Conservation (phyloP, 2,113 vertebrate genomes). For the Chinchilla lanigera region DNA sequence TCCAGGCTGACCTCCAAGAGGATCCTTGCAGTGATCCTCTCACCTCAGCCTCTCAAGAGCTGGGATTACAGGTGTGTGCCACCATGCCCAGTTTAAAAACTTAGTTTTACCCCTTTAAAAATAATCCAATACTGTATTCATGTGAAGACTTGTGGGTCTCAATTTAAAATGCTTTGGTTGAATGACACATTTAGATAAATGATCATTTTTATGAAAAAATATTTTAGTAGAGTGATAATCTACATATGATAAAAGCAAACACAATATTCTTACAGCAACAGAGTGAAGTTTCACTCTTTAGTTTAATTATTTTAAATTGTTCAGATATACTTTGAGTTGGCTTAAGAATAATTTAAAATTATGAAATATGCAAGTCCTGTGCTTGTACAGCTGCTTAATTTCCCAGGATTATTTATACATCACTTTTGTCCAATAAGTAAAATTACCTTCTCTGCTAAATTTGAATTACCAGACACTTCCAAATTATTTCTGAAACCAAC, state of each 20-base stretch:
- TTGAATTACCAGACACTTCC: constrained; percentile 73
- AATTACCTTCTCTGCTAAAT: constrained; percentile 78
- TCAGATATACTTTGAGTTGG: constrained; percentile 64
- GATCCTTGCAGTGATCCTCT: no score
- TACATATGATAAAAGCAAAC: constrained; percentile 19
- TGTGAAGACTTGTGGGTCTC: neutral
- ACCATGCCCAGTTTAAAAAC: no score
- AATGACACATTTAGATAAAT: neutral
- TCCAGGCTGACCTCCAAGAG: no score
- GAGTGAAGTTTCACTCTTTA: neutral
- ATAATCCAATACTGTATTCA: constrained; percentile 2
- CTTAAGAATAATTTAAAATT: constrained; percentile 58
- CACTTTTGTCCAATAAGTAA: constrained; percentile 77
- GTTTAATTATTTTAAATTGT: neutral
- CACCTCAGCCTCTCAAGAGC: no score
- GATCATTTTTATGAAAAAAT: neutral
- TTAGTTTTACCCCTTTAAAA: neutral
- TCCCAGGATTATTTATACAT: constrained; percentile 77
- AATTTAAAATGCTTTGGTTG: constrained; percentile 4
- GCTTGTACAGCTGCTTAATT: constrained; percentile 73
- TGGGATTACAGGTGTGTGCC: no score
- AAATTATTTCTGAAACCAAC: constrained; percentile 75
- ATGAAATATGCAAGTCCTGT: constrained; percentile 65
- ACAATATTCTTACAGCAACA: neutral
- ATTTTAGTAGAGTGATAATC: constrained; percentile 9